phyloP scores from a whole-genome alignment of 2,797 vertebrate genomes.

The Anabacerthia variegaticeps region DNA sequence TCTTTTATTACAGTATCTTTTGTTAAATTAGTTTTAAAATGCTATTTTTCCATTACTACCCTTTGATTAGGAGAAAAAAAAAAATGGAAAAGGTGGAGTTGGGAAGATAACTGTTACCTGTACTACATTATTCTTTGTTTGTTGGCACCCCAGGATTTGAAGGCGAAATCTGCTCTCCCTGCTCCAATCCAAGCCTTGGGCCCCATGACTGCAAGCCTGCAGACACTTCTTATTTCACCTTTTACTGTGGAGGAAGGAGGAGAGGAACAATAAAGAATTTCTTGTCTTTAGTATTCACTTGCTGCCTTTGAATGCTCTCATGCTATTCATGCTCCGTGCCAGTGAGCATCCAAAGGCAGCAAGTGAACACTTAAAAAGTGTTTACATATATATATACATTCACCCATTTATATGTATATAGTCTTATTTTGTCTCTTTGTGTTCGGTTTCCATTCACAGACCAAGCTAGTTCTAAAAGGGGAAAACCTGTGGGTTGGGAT shows the following conservation, averaged over 20 bases:
- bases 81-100: not conserved
- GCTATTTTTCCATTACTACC: not conserved
- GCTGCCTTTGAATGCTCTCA: not conserved
- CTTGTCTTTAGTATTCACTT: not conserved
- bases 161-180: not conserved
- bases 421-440: rapidly evolving
- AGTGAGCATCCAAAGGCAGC: not conserved
- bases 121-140: not conserved
- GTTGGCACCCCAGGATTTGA: not conserved
- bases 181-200: not conserved
- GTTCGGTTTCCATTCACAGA: not conserved
- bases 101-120: not conserved
- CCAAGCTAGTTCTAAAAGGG: not conserved
- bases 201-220: not conserved
- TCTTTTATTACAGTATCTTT: not conserved
- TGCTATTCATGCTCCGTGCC: not conserved
- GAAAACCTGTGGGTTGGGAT: not conserved
- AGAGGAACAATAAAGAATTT: not conserved
- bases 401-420: not conserved
- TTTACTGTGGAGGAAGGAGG: not conserved
- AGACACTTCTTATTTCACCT: not conserved
- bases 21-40: not conserved
- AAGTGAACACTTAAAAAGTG: not conserved
- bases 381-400: not conserved
- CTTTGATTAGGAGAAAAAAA: not conserved